Conservation (phyloP, 92 coral and sea anemone species). For the Epizoanthus ramosus region DNA sequence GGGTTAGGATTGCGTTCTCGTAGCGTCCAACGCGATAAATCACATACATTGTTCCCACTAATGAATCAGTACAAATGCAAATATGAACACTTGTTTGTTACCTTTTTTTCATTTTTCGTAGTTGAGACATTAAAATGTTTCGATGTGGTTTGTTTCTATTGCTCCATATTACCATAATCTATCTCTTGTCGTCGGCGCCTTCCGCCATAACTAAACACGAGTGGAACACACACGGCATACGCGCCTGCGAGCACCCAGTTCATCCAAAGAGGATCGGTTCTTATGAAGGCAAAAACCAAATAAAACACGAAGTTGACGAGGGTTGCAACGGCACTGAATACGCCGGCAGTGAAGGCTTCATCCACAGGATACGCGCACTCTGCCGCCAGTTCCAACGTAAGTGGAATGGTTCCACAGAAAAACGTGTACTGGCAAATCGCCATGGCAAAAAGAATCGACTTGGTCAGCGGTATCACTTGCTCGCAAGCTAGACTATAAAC, state of each 20-base stretch:
- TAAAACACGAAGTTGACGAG: slow-evolving; percentile 78
- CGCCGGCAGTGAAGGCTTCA: slow-evolving; percentile 88
- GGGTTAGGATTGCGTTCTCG: too few relatives aligned
- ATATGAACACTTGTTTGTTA: too few relatives aligned
- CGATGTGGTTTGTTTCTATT: too few relatives aligned
- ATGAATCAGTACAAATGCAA: too few relatives aligned
- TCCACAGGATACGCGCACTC: slow-evolving; percentile 93
- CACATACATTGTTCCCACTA: too few relatives aligned
- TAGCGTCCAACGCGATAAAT: too few relatives aligned
- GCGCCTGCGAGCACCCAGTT: slow-evolving; percentile 88
- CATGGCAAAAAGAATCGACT: slow-evolving; percentile 63
- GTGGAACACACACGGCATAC: slow-evolving; percentile 71
- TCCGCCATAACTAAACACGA: slow-evolving; percentile 65
- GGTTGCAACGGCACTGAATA: slow-evolving; percentile 64
- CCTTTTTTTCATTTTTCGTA: too few relatives aligned
- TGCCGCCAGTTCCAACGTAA: slow-evolving; percentile 81
- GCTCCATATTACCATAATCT: slow-evolving; percentile 34
- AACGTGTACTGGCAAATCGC: slow-evolving; percentile 69
- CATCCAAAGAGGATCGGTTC: slow-evolving; percentile 90
- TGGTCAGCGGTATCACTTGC: slow-evolving; percentile 75
- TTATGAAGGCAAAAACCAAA: slow-evolving; percentile 79
- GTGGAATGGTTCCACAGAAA: slow-evolving; percentile 78
- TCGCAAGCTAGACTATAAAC: slow-evolving; percentile 86
- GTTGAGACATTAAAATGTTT: too few relatives aligned
- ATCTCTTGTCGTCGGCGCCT: slow-evolving; percentile 70